Conservation (phyloP, 2,797 vertebrate genomes). For the Centropyge bicolor region DNA sequence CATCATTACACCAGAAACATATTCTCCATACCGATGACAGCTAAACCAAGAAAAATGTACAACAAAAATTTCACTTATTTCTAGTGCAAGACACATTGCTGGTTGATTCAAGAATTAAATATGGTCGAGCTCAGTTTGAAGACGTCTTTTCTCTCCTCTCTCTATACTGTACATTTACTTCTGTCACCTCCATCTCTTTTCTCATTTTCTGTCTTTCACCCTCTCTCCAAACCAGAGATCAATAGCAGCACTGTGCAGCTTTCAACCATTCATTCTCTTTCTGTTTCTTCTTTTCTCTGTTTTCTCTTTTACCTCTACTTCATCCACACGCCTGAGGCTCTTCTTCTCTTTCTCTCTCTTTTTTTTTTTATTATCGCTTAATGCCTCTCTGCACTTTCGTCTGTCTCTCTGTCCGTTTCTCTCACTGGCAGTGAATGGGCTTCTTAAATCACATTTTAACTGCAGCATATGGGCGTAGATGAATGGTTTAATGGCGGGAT, state of each 20-base stretch:
- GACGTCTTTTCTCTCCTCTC: neutral
- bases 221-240: constrained; percentile 22
- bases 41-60: neutral
- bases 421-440: constrained; percentile 41
- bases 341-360: constrained; percentile 5
- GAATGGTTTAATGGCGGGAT: constrained; percentile 58
- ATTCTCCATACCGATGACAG: neutral
- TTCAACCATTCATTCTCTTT: constrained; percentile 43
- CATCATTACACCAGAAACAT: neutral
- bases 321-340: constrained; percentile 31
- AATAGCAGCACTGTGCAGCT: constrained; percentile 35
- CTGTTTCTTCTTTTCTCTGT: constrained; percentile 18
- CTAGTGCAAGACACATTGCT: neutral
- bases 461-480: constrained; percentile 53
- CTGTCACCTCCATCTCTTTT: constrained; percentile 5
- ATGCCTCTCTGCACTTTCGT: constrained; percentile 34
- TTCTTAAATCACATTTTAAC: constrained; percentile 68
- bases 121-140: constrained; percentile 1
- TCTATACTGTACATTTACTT: neutral
- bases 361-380: constrained; percentile 37
- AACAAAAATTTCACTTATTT: neutral
- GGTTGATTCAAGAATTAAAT: neutral
- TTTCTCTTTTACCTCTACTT: constrained; percentile 37
- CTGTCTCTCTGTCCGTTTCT: constrained; percentile 44
- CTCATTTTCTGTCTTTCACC: neutral